These are phyloP conservation scores for Actenoides hombroni DNA, from an alignment of 2,113 vertebrate genomes.

Conservation along the genomic window DNA sequence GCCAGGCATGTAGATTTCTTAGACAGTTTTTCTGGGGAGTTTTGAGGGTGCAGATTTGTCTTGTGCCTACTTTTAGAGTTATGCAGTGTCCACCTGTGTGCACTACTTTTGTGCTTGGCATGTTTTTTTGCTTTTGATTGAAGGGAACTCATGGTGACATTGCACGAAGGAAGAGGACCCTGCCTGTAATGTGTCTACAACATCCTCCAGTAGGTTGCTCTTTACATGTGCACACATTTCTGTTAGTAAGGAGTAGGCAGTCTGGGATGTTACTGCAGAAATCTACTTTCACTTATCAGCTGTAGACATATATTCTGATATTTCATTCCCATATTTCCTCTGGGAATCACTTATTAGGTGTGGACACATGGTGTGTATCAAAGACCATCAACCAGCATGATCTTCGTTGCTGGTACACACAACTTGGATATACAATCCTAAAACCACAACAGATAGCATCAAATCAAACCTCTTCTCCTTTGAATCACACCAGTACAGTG, in stretches of 20 bases:
- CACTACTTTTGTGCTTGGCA: not conserved
- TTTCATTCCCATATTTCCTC: too few species aligned
- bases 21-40: accelerated
- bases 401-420: not conserved
- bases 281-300: not conserved
- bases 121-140: not conserved
- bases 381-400: too few species aligned
- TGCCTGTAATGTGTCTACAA: not conserved
- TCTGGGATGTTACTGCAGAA: not conserved
- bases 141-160: not conserved
- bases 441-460: not conserved
- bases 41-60: not conserved
- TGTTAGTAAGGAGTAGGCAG: not conserved
- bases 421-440: not conserved
- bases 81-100: not conserved
- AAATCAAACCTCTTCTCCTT: not conserved
- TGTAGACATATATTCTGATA: not conserved
- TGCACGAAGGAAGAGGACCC: not conserved
- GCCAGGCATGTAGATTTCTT: not conserved
- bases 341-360: not conserved
- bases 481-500: not conserved
- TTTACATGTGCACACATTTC: not conserved
- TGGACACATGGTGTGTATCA: accelerated
- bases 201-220: not conserved
- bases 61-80: not conserved